These are phyloP conservation scores for Tridacna gigas DNA, from an alignment of 2,888 invertebrate species.

Conservation along the genomic window DNA sequence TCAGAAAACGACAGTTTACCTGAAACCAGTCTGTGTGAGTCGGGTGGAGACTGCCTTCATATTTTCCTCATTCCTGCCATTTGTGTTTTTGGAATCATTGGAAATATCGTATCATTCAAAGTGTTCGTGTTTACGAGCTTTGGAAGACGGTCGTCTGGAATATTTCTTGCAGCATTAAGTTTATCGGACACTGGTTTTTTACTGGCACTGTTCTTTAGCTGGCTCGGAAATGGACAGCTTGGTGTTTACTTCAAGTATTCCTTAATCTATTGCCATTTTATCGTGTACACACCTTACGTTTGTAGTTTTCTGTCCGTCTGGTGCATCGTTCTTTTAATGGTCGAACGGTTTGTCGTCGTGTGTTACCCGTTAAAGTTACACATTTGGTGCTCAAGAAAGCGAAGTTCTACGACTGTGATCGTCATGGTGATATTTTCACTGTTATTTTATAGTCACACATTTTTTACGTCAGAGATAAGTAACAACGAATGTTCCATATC, in stretches of 20 bases:
- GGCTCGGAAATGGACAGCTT: constrained; percentile 68
- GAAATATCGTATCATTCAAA: constrained; percentile 90
- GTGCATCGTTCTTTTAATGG: constrained; percentile 93
- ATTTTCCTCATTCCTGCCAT: constrained; percentile 87
- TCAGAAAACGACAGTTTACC: neutral
- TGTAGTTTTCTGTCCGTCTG: constrained; percentile 84
- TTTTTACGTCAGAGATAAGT: constrained; percentile 69
- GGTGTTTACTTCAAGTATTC: constrained; percentile 35
- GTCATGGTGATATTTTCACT: constrained; percentile 64
- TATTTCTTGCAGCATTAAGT: constrained; percentile 91
- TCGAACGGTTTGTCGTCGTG: constrained; percentile 93
- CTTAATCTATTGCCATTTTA: constrained; percentile 43
- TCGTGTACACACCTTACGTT: constrained; percentile 86
- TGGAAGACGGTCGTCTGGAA: constrained; percentile 90
- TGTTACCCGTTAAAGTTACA: constrained; percentile 89
- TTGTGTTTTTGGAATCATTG: constrained; percentile 89
- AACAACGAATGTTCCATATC: constrained; percentile 55
- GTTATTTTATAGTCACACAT: constrained; percentile 74
- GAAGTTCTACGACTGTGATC: constrained; percentile 64
- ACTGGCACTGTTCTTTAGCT: constrained; percentile 87
- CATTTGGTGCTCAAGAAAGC: constrained; percentile 70
- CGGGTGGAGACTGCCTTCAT: constrained; percentile 80
- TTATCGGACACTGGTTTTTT: constrained; percentile 92
- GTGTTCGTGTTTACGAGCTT: constrained; percentile 91
- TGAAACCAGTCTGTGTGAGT: constrained; percentile 86